Conservation (phyloP, 2,888 invertebrate genomes). For the Phyllotreta striolata region DNA sequence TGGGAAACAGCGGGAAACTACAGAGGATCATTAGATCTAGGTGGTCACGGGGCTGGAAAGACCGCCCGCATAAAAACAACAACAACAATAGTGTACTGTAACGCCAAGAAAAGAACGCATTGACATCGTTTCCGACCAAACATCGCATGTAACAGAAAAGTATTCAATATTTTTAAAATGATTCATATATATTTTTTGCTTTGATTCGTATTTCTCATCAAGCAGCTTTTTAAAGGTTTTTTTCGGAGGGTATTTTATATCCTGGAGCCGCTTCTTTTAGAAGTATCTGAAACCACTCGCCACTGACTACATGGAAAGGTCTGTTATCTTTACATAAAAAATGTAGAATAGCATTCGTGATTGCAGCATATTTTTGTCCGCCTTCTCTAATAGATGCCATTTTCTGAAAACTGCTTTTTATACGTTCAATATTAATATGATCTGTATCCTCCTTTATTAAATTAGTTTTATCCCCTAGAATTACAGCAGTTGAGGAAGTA, state of each 20-base stretch:
- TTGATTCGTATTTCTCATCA: constrained; percentile 17
- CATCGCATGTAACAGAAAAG: constrained; percentile 11
- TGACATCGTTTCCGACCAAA: constrained; percentile 20
- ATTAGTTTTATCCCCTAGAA: neutral
- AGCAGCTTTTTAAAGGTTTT: constrained; percentile 12
- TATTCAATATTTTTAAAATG: constrained; percentile 13
- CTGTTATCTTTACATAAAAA: constrained; percentile 8
- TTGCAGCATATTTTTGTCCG: constrained; percentile 7
- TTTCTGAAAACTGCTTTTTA: constrained; percentile 12
- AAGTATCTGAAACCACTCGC: constrained; percentile 9
- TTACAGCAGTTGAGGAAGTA: constrained; percentile 5
- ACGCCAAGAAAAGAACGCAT: constrained; percentile 17
- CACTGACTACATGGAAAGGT: constrained; percentile 5
- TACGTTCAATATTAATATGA: neutral
- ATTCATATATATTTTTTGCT: constrained; percentile 7
- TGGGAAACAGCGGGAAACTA: too few species aligned
- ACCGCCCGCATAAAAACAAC: too few species aligned
- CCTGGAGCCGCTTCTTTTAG: constrained; percentile 9
- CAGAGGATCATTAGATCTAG: too few species aligned
- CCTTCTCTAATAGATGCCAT: neutral
- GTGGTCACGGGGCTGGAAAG: too few species aligned
- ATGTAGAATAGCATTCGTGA: constrained; percentile 12
- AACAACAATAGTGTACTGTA: too few species aligned
- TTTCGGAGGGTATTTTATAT: constrained; percentile 8
- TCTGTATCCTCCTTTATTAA: constrained; percentile 9